These are phyloP conservation scores for Acestrorhynchus altus DNA, from an alignment of 2,797 vertebrate genomes.

Conservation along the genomic window DNA sequence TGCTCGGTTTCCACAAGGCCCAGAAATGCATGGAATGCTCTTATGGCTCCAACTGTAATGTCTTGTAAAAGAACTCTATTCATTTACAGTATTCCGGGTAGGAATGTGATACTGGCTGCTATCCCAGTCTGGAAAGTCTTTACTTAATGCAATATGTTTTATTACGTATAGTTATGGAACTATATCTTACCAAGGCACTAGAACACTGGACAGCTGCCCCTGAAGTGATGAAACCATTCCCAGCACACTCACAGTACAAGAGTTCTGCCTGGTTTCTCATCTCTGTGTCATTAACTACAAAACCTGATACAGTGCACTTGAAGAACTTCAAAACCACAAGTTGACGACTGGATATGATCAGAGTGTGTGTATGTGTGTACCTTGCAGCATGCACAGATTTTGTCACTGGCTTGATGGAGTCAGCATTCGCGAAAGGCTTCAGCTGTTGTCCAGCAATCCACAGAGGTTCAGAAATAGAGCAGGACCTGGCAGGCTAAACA, in stretches of 20 bases:
- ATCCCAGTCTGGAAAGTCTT: background rate
- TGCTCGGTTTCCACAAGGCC: background rate
- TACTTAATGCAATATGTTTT: background rate
- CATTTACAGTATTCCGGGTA: background rate
- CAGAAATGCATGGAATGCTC: background rate
- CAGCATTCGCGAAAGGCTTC: constrained; percentile 23
- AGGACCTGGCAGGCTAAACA: constrained; percentile 62
- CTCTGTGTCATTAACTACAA: background rate
- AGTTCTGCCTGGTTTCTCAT: background rate
- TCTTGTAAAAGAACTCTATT: constrained; percentile 5
- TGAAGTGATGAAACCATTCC: background rate
- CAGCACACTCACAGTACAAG: background rate
- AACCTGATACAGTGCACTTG: background rate
- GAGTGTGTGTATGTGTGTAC: background rate
- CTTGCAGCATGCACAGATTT: background rate
- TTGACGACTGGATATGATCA: background rate
- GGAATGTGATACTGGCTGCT: background rate
- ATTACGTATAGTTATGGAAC: background rate
- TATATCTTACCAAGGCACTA: background rate
- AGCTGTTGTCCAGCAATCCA: constrained; percentile 36
- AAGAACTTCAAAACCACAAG: background rate
- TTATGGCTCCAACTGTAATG: background rate
- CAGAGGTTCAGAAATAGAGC: constrained; percentile 51
- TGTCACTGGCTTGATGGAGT: constrained; percentile 2
- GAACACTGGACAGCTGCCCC: background rate